Evolutionary conservation across 2,113 vertebrate species (phyloP).

Genomic region (Hippocampus barbouri): DNA sequence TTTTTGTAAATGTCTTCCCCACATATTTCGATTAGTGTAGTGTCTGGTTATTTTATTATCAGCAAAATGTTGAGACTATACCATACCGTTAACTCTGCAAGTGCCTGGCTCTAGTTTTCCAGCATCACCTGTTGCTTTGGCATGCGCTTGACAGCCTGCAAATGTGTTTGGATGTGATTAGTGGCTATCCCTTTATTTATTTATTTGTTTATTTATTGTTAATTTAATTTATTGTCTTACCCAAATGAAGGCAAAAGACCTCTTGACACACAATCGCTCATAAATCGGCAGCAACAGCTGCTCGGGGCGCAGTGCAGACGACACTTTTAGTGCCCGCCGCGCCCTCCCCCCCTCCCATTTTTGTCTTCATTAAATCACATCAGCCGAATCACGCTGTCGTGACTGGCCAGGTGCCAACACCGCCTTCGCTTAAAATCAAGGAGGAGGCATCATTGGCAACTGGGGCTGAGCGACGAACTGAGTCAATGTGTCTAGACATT

Average conservation of each 20-base stretch:
- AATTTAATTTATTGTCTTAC: background rate
- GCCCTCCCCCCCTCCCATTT: background rate
- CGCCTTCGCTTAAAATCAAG: background rate
- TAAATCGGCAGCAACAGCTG: constrained; percentile 7
- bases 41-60: background rate
- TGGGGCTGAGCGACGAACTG: background rate
- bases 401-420: background rate
- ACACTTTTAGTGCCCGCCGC: constrained; percentile 2
- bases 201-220: background rate
- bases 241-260: background rate
- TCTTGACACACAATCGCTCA: background rate
- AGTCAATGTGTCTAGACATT: constrained; percentile 2
- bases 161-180: background rate
- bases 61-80: background rate
- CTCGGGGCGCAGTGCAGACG: background rate
- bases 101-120: background rate
- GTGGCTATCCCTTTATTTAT: background rate
- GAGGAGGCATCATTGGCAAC: background rate
- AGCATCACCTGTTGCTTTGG: background rate
- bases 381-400: background rate
- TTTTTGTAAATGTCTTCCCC: background rate
- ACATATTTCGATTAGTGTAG: background rate
- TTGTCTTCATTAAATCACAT: constrained; percentile 1
- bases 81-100: background rate
- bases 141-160: background rate